phyloP scores from a whole-genome alignment of 2,113 vertebrate genomes.

The Opisthocomus hoazin region DNA sequence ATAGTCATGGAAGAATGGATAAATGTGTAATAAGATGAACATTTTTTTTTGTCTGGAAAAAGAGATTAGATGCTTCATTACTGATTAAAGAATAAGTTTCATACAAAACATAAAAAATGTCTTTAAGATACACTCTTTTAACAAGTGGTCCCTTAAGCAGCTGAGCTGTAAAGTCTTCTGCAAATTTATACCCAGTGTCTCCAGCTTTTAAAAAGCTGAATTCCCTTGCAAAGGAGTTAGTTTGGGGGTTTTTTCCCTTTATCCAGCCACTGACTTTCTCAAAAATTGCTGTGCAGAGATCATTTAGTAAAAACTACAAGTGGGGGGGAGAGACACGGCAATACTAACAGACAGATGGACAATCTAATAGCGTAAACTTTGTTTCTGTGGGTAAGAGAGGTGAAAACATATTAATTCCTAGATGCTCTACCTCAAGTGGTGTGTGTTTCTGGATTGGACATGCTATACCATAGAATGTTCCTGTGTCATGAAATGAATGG shows the following conservation, averaged over 20 bases:
- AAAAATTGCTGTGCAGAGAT: not conserved
- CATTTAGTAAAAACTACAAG: not conserved
- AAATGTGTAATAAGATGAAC: not conserved
- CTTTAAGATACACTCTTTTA: not conserved
- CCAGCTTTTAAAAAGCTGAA: not conserved
- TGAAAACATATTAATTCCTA: not conserved
- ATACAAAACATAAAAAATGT: not conserved
- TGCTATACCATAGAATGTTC: not conserved
- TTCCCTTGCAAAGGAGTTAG: not conserved
- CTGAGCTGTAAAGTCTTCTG: not conserved
- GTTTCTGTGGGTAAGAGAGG: not conserved
- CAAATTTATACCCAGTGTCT: not conserved
- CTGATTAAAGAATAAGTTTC: not conserved
- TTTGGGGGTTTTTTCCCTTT: not conserved
- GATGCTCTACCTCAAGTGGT: not conserved
- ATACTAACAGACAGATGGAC: not conserved
- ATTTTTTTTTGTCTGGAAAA: not conserved
- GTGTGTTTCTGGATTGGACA: rapidly evolving
- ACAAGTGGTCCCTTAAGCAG: not conserved
- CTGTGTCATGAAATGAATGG: not conserved
- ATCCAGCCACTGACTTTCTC: not conserved
- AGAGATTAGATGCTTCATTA: not conserved
- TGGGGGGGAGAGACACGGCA: rapidly evolving
- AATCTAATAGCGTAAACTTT: not conserved
- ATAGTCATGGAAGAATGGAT: not conserved